Conservation (phyloP, 2,888 invertebrate species). For the Hydroisotoma schaefferi region DNA sequence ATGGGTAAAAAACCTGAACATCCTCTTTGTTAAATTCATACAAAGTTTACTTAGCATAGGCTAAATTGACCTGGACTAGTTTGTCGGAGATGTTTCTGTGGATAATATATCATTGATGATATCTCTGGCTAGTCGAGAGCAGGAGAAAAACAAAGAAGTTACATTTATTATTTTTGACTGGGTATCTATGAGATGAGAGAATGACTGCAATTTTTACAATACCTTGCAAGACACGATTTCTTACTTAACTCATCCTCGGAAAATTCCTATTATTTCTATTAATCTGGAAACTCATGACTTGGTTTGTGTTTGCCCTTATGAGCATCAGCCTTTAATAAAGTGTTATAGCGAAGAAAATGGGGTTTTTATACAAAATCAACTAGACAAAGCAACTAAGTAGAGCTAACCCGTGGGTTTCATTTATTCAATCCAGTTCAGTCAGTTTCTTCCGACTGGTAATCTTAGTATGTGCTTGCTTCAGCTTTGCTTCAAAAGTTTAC, state of each 20-base stretch:
- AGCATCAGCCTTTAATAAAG: neutral
- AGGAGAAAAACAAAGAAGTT: conserved; percentile 15
- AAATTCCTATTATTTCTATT: conserved; percentile 8
- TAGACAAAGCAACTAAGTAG: too few relatives aligned
- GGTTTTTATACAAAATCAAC: too few relatives aligned
- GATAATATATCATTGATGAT: conserved; percentile 18
- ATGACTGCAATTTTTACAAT: conserved; percentile 16
- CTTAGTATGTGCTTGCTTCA: neutral
- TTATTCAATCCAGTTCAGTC: conserved; percentile 18
- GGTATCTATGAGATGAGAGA: too few relatives aligned
- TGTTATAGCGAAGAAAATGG: too few relatives aligned
- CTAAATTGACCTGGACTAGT: conserved; percentile 13
- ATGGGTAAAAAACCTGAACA: conserved; percentile 8
- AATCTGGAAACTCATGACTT: conserved; percentile 8
- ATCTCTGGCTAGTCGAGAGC: neutral
- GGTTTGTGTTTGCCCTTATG: neutral
- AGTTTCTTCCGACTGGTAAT: neutral
- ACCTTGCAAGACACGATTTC: conserved; percentile 14
- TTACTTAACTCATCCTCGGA: conserved; percentile 12
- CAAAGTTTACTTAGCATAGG: conserved; percentile 7
- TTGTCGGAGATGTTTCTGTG: conserved; percentile 12
- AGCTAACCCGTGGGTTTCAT: neutral
- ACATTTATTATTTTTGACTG: too few relatives aligned
- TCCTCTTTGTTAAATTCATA: neutral
- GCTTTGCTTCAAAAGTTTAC: neutral